A percentile compares a stretch with the other conserved stretches of the same genome.
Conservation (phyloP, 2,888 invertebrate genomes). For the Agonopterix subpropinquella region DNA sequence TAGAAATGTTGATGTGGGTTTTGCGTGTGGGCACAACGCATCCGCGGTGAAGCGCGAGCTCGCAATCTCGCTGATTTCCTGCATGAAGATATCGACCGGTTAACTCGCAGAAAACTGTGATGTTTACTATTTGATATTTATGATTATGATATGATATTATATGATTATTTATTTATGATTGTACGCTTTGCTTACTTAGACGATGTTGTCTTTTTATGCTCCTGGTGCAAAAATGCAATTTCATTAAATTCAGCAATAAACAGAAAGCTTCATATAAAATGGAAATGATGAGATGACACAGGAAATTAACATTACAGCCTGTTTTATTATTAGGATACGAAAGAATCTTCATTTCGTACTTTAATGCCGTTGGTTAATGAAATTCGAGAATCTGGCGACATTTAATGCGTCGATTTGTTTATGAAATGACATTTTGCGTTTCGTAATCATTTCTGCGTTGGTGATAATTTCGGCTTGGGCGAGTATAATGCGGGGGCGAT, state of each 20-base stretch:
- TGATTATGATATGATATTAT: no score
- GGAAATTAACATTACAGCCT: no score
- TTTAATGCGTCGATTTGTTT: constrained; percentile 25
- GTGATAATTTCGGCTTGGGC: constrained; percentile 39
- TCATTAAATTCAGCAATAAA: no score
- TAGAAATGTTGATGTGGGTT: constrained; percentile 7
- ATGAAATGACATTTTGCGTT: constrained; percentile 44
- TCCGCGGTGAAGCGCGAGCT: constrained; percentile 3
- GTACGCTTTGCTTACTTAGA: no score
- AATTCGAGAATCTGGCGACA: constrained; percentile 5
- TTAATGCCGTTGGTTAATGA: constrained; percentile 3
- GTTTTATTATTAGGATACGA: background rate
- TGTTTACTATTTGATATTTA: no score
- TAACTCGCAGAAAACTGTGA: background rate
- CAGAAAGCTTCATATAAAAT: no score
- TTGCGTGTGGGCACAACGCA: constrained; percentile 7
- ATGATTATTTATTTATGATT: no score
- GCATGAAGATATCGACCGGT: constrained; percentile 1
- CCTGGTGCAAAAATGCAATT: no score
- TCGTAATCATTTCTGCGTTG: constrained; percentile 34
- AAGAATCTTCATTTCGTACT: constrained; percentile 4
- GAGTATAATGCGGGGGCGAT: constrained; percentile 57
- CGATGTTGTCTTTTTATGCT: no score
- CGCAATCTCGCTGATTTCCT: constrained; percentile 3
- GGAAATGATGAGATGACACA: no score